Evolutionary conservation across 2,888 invertebrate genomes (phyloP), one percentile per base, ranked within the genome.

Genomic region (Noctua comes): DNA sequence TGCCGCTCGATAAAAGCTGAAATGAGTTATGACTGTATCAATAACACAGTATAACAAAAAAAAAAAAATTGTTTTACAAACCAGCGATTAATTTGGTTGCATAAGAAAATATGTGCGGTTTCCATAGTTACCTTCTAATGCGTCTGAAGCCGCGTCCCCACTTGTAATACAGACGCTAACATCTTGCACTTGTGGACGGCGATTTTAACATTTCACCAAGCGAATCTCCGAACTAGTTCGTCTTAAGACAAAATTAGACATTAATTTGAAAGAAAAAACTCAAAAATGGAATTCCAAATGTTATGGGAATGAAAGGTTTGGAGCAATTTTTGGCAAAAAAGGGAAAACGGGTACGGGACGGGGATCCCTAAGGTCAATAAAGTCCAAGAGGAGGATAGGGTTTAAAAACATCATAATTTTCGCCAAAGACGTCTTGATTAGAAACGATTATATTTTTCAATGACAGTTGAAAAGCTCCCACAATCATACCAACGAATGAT

Each of bases 1-100:
- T 46, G 57, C 57, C 51, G 43, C 27, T 84, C 76, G 70, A 76
- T 80, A 59, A 73, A 51, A 62, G 59, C 59, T 43, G 66, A 36
- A 36, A 70, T 46, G 59, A 70, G 16, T 46, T 76, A 75, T 57
- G 66, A 43, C n/a, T 43, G 66, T 66, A 66, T 66, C 66, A 66
- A 43, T 66, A 43, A n/a, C 66, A 54, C 16, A n/a, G 43, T 57
- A 21, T n/a, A 40, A 36, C n/a, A 21, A 64, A n/a, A n/a, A 66
- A 16, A 66, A 16, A n/a, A 24, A 2, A n/a, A 6, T 65, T 11
- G 7, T 3, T 43, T 11, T 8, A 43, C 7, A 13, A 43, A n/a
- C 66, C 40, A n/a, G 40, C 13, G 1, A 40, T n/a, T 40, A 13
- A 40, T 40, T 65, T 40, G 65, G 18, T 6, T 27, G 6, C 1